Evolutionary conservation across 2,888 invertebrate species (phyloP).

Genomic region (Marasmarcha lunaedactyla): DNA sequence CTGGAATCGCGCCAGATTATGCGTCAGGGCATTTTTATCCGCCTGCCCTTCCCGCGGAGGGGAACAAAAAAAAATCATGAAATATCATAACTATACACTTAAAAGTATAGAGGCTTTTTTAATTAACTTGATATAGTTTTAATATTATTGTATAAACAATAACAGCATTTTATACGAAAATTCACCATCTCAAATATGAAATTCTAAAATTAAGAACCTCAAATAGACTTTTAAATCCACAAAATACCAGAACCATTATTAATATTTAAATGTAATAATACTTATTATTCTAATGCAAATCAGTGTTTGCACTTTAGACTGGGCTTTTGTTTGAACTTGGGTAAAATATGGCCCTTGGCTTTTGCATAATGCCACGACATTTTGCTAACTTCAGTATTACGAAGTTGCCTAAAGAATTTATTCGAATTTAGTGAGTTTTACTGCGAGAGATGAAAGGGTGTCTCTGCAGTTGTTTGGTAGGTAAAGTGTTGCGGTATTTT

Average conservation of each 20-base stretch:
- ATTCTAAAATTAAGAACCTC: no score
- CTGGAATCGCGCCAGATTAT: no score
- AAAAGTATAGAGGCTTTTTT: no score
- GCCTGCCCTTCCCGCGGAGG: no score
- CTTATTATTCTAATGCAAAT: constrained; percentile 7
- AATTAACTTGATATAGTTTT: no score
- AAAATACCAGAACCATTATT: constrained; percentile 1
- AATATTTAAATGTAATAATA: constrained; percentile 10
- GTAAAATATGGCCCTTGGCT: constrained; percentile 7
- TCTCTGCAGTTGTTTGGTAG: neutral
- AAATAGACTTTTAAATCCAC: neutral
- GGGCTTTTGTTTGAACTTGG: neutral
- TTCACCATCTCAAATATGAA: no score
- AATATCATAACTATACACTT: no score
- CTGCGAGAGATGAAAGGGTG: neutral
- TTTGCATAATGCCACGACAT: constrained; percentile 5
- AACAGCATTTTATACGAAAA: no score
- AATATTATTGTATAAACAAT: no score
- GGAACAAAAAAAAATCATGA: no score
- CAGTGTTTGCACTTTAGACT: constrained; percentile 6
- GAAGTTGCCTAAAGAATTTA: neutral
- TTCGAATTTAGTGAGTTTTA: neutral
- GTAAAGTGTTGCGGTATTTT: no score
- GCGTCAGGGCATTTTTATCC: no score
- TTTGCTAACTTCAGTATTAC: constrained; percentile 1